phyloP scores from a whole-genome alignment of 2,113 vertebrate genomes.

The Mesembrinibis cayennensis region DNA sequence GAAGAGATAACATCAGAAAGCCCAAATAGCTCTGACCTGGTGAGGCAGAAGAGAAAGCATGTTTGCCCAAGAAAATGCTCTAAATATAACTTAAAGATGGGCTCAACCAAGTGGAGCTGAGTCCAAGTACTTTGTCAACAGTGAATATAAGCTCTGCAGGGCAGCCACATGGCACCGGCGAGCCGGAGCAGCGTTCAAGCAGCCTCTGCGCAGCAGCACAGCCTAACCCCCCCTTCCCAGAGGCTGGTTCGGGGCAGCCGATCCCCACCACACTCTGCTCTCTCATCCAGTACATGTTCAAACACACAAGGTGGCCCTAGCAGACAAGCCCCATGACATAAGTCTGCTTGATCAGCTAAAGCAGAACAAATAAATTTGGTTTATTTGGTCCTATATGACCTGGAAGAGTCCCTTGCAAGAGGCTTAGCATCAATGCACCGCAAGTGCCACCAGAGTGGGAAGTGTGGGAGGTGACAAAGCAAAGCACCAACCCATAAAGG shows the following conservation, averaged over 20 bases:
- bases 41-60: background rate
- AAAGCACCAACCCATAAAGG: accelerated
- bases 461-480: background rate
- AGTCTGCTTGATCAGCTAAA: background rate
- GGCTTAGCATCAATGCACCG: accelerated
- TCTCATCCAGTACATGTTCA: background rate
- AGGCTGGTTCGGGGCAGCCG: background rate
- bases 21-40: background rate
- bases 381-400: background rate
- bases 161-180: accelerated
- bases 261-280: background rate
- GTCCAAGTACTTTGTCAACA: background rate
- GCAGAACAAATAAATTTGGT: background rate
- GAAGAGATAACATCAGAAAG: background rate
- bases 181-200: background rate
- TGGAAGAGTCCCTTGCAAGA: background rate
- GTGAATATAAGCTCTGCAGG: background rate
- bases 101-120: background rate
- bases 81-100: background rate
- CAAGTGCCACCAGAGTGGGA: background rate
- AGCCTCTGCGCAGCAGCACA: background rate
- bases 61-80: background rate
- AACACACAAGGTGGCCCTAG: background rate
- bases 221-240: background rate
- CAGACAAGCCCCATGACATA: background rate